These are phyloP conservation scores for Ptychobarbus kaznakovi DNA, from an alignment of 2,797 vertebrate species.

Conservation along the genomic window DNA sequence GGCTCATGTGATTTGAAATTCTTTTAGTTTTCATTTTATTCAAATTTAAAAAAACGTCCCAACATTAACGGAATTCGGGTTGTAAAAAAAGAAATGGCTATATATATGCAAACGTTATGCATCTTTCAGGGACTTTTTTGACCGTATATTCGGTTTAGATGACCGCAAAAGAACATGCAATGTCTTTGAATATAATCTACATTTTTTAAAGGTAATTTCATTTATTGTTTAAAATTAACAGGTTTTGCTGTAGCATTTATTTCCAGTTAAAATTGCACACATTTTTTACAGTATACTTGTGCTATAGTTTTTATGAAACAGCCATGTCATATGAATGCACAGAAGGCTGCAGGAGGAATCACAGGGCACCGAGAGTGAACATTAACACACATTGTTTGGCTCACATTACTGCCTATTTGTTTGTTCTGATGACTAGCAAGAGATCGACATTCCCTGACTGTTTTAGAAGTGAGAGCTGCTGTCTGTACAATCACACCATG, in stretches of 20 bases:
- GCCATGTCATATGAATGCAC: not conserved
- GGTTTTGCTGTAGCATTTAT: not conserved
- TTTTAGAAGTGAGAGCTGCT: conserved; percentile 43
- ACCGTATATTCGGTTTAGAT: too few species aligned
- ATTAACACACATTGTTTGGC: conserved; percentile 25
- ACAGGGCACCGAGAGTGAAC: conserved; percentile 24
- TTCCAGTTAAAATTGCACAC: not conserved
- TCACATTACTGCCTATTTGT: conserved; percentile 29
- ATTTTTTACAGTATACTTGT: not conserved
- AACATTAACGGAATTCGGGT: too few species aligned
- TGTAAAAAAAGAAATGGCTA: too few species aligned
- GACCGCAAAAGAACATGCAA: too few species aligned
- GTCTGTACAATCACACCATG: conserved; percentile 35
- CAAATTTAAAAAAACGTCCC: too few species aligned
- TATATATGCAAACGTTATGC: not conserved
- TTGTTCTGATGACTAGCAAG: conserved; percentile 41
- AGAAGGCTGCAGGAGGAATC: conserved; percentile 14
- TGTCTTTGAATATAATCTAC: not conserved
- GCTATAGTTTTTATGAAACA: conserved; percentile 1
- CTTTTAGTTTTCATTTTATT: too few species aligned
- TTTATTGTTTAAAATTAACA: not conserved
- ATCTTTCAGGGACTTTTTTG: not conserved
- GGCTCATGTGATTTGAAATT: too few species aligned
- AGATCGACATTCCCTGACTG: conserved; percentile 42
- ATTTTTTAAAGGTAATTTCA: not conserved